These are phyloP conservation scores for Heloderma charlesbogerti DNA, from an alignment of 2,113 vertebrate species.

Conservation along the genomic window DNA sequence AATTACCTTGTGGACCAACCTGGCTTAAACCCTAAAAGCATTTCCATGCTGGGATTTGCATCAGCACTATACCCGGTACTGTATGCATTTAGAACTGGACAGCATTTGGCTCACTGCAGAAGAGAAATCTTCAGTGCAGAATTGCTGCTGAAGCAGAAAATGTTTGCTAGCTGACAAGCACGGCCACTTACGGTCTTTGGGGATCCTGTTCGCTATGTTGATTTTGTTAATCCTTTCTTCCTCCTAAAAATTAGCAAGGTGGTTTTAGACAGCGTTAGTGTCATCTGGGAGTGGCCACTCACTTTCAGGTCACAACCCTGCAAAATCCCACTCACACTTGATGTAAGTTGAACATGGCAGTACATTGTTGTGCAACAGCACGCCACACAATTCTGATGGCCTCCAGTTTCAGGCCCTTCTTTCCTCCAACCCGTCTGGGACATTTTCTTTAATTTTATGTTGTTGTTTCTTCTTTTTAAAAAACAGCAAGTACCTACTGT, in stretches of 20 bases:
- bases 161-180: neutral
- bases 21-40: neutral
- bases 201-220: slow-evolving; percentile 82
- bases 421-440: neutral
- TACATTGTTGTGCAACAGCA: too few relatives aligned
- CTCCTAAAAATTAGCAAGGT: slow-evolving; percentile 79
- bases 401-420: neutral
- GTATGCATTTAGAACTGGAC: neutral
- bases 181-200: slow-evolving; percentile 86
- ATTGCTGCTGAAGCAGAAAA: neutral
- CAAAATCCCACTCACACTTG: neutral
- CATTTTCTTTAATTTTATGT: neutral
- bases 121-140: neutral
- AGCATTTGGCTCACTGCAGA: neutral
- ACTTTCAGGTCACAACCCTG: slow-evolving; percentile 53
- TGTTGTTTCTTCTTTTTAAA: neutral
- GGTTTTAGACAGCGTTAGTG: slow-evolving; percentile 58
- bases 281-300: slow-evolving; percentile 40
- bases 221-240: slow-evolving; percentile 90
- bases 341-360: neutral
- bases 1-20: too few relatives aligned
- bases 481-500: neutral
- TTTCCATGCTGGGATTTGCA: neutral
- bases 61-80: too few relatives aligned
- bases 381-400: too few relatives aligned